Evolutionary conservation across 2,888 invertebrate genomes (phyloP).

Genomic region (Pelosia muscerda): DNA sequence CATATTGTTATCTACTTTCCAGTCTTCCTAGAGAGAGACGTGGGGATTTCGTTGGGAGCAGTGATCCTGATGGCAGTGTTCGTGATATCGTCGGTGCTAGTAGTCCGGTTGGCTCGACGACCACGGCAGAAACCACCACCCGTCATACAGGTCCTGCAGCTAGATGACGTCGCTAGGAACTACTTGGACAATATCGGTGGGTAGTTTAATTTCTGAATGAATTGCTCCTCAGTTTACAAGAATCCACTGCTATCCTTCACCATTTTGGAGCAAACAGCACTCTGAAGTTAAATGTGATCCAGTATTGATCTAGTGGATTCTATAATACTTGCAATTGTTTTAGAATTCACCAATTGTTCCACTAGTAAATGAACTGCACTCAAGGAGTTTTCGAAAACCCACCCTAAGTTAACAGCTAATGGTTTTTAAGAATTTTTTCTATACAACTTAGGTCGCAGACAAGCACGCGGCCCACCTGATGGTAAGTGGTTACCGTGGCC

Average conservation of each 20-base stretch:
- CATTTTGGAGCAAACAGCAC: background rate
- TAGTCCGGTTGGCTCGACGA: constrained; percentile 66
- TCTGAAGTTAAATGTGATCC: no score
- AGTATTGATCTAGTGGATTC: no score
- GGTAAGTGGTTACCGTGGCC: no score
- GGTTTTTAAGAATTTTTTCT: no score
- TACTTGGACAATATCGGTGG: constrained; percentile 79
- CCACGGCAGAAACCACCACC: constrained; percentile 70
- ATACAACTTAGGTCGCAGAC: no score
- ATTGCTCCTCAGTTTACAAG: background rate
- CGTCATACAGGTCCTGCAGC: constrained; percentile 79
- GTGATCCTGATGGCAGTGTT: constrained; percentile 73
- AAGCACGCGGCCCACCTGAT: no score
- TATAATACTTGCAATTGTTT: no score
- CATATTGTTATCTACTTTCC: constrained; percentile 37
- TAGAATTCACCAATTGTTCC: no score
- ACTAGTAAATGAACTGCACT: no score
- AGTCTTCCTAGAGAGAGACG: constrained; percentile 77
- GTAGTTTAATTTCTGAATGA: constrained; percentile 41
- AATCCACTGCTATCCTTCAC: background rate
- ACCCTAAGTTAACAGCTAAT: no score
- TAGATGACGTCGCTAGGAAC: constrained; percentile 79
- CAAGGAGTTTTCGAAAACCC: no score
- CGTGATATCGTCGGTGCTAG: constrained; percentile 68
- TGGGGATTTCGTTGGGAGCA: constrained; percentile 79